Evolutionary conservation across 2,113 vertebrate species (phyloP), one percentile per base, ranked within the genome.

Genomic region (Herpetotheres cachinnans): DNA sequence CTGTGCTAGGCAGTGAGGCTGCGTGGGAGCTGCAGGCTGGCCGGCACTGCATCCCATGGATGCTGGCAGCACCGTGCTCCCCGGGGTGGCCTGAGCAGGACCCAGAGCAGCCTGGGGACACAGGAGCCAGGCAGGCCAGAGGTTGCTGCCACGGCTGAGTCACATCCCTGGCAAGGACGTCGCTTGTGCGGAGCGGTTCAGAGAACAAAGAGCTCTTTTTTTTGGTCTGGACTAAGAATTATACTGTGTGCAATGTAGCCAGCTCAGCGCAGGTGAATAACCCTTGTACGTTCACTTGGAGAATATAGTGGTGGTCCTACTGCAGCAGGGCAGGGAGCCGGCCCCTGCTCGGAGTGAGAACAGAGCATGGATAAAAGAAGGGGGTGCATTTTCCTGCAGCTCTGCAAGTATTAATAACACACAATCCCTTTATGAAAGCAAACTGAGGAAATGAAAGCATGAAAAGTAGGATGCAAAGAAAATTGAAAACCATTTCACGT

Each of bases 161-260:
- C 89, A 47, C 15, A 8, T 44, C 89, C 91, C 90, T 89, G 85
- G 84, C 42, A 9, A 80, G 92, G 78, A 13, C 42, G 18, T 47
- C 27, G 50, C 72, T 94, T 30, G 1, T 65, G 72, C 16, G 18
- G 78, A 94, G 44, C 0, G 1, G 27, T 56, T 67, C 3, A 4
- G 72, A 70, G 91, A 59, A 92, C 89, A 96, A 89, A 96, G 90
- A 42, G n/a, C 73, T 82, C 76, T 82, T 63, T n/a, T 84, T 50
- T 52, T 36, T n/a, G n/a, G 11, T 50, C 86, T 81, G 61, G 63
- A 40, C 59, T 22, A 9, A 26, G 46, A 58, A 27, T 11, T 5
- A 7, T 15, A 24, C 91, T 17, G 7, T 4, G 49, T 13, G 3
- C 3, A 12, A 6, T 8, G 72, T 4, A 50, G 77, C 56, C 76